Evolutionary conservation across 2,113 vertebrate species (phyloP).

Genomic region (Salvator merianae): DNA sequence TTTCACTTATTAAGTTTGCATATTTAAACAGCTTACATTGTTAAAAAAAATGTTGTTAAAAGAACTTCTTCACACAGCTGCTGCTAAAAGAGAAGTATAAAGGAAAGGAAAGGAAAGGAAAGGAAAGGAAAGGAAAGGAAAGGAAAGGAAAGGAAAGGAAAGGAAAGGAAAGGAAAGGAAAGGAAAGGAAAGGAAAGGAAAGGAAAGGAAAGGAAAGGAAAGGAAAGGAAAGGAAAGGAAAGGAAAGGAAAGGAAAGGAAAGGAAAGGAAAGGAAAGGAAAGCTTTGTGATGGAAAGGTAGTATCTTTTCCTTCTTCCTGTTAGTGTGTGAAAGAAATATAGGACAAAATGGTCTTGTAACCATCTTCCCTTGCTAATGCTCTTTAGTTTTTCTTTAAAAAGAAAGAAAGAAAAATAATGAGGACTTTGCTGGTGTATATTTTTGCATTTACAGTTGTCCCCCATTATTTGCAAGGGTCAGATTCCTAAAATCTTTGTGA

Average conservation of each 20-base stretch:
- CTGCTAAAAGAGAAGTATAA: neutral
- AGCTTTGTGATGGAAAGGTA: neutral
- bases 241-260: neutral
- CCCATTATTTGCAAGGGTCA: no score
- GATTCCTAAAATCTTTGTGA: no score
- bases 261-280: neutral
- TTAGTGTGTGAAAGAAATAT: neutral
- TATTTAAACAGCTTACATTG: neutral
- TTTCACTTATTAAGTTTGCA: neutral
- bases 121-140: neutral
- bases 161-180: neutral
- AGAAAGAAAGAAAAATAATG: no score
- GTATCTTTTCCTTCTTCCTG: neutral
- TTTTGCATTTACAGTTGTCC: no score
- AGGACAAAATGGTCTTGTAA: neutral
- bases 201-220: neutral
- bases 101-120: neutral
- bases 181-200: neutral
- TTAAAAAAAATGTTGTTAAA: neutral
- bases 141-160: neutral
- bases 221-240: neutral
- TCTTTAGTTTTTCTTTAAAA: no score
- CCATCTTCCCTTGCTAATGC: neutral
- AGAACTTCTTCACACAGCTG: neutral
- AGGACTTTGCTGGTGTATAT: no score